These are phyloP conservation scores for Cherax quadricarinatus DNA, from an alignment of 1,140 invertebrate genomes.

Conservation along the genomic window DNA sequence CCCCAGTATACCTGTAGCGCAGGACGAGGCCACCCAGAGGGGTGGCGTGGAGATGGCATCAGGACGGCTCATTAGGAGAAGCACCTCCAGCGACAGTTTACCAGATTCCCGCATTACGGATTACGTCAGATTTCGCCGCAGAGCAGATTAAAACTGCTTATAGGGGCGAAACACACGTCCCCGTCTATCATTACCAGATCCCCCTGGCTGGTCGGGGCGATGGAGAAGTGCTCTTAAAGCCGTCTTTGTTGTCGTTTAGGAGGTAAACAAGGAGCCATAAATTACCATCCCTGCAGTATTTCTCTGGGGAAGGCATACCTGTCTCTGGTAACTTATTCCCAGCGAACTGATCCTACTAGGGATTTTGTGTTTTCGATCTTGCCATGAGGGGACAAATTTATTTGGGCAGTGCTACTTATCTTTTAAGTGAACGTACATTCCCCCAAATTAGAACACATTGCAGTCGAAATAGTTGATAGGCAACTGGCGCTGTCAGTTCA, in stretches of 20 bases:
- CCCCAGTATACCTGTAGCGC: not conserved
- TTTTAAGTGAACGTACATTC: too few species aligned
- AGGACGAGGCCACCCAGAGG: constrained; percentile 20
- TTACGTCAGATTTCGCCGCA: constrained; percentile 10
- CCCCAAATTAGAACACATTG: too few species aligned
- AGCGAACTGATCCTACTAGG: too few species aligned
- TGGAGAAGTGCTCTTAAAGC: not conserved
- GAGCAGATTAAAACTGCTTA: constrained; percentile 20
- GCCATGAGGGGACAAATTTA: too few species aligned
- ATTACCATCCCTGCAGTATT: not conserved
- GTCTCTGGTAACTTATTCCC: too few species aligned
- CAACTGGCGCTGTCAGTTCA: too few species aligned
- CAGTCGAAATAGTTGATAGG: too few species aligned
- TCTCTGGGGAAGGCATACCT: too few species aligned
- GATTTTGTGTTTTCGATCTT: too few species aligned
- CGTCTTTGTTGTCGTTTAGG: not conserved
- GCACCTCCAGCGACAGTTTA: constrained; percentile 20
- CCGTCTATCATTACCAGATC: not conserved
- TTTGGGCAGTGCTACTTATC: too few species aligned
- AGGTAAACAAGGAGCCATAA: not conserved
- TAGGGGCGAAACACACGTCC: not conserved
- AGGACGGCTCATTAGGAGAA: constrained; percentile 22
- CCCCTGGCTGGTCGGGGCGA: not conserved
- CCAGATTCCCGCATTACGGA: constrained; percentile 16
- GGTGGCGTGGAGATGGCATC: constrained; percentile 2